These are phyloP conservation scores for Oreonectes daqikongensis DNA, from an alignment of 2,797 vertebrate species.

Conservation along the genomic window DNA sequence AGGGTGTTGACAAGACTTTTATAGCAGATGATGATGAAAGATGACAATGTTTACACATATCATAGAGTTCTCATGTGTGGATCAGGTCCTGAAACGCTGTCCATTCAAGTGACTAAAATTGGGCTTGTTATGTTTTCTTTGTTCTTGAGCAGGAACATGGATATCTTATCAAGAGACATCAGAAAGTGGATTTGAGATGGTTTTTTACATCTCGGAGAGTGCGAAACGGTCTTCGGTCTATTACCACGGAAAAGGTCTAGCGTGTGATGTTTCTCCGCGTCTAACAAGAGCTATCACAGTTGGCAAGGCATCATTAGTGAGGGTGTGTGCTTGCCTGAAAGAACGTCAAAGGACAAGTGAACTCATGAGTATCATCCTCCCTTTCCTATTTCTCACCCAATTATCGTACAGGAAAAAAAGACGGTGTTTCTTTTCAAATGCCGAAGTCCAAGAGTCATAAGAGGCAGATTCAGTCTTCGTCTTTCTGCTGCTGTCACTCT, in stretches of 20 bases:
- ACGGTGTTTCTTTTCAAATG: constrained; percentile 24
- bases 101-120: constrained; percentile 36
- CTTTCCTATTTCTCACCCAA: constrained; percentile 22
- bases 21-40: constrained; percentile 33
- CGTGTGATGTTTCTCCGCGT: constrained; percentile 44
- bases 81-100: constrained; percentile 1
- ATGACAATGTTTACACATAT: constrained; percentile 46
- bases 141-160: constrained; percentile 39
- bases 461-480: constrained; percentile 17
- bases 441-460: constrained; percentile 13
- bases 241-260: constrained; percentile 47
- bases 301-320: constrained; percentile 49
- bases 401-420: constrained; percentile 51
- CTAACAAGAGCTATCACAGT: constrained; percentile 47
- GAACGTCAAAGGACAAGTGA: constrained; percentile 56
- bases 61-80: constrained; percentile 32
- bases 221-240: constrained; percentile 46
- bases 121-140: constrained; percentile 41
- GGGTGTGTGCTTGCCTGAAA: constrained; percentile 44
- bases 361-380: constrained; percentile 48
- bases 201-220: constrained; percentile 40
- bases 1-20: constrained; percentile 32
- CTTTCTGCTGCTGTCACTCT: constrained; percentile 37
- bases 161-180: constrained; percentile 41
- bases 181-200: constrained; percentile 21